Conservation (phyloP, 1,140 invertebrate species). For the Thaumatotibia leucotreta region DNA sequence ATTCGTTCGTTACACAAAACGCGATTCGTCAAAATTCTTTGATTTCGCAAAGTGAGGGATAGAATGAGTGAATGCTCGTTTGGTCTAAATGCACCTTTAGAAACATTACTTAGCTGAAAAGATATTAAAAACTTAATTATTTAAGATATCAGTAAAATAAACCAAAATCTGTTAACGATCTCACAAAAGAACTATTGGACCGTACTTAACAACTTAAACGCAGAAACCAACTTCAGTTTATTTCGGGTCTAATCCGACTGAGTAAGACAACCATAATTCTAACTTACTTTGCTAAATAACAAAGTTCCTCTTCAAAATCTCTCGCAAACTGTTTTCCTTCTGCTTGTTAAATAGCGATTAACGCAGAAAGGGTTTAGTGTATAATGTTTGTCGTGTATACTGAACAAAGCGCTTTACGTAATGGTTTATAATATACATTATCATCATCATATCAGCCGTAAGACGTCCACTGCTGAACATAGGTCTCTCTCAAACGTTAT, state of each 20-base stretch:
- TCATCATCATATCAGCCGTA: too few species aligned
- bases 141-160: too few species aligned
- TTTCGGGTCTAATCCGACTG: neutral
- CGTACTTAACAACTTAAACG: neutral
- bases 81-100: too few species aligned
- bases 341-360: neutral
- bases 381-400: neutral
- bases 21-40: too few species aligned
- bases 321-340: neutral
- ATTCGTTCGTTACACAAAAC: too few species aligned
- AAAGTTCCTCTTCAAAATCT: neutral
- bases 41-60: too few species aligned
- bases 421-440: neutral
- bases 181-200: neutral
- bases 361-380: neutral
- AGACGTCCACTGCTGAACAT: too few species aligned
- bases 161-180: neutral
- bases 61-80: too few species aligned
- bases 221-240: neutral
- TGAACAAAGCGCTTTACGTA: neutral
- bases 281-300: neutral
- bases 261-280: neutral
- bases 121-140: too few species aligned
- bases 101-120: too few species aligned
- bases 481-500: too few species aligned